These are phyloP conservation scores for Drosophila putrida DNA, from an alignment of 2,888 invertebrate genomes.

Conservation along the genomic window DNA sequence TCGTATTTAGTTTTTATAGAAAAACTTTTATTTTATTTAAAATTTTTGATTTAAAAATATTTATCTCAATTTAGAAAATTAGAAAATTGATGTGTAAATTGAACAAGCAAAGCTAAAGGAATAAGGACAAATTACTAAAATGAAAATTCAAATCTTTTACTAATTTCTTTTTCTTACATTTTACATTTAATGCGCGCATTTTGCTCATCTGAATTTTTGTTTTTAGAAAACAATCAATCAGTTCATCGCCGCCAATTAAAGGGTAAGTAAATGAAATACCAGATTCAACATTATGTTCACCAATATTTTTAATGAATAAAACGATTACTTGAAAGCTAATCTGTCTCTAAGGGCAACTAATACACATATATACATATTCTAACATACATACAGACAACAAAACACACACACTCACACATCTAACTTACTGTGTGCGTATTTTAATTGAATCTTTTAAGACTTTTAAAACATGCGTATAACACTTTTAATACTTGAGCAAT, in stretches of 20 bases:
- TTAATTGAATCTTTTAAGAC: constrained; percentile 1
- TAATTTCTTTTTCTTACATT: constrained; percentile 81
- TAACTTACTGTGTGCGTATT: constrained; percentile 2
- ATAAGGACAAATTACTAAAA: constrained; percentile 14
- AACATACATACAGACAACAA: constrained; percentile 9
- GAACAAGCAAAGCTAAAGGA: constrained; percentile 1
- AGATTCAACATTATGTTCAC: constrained; percentile 28
- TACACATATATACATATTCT: neutral
- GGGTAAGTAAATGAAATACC: constrained; percentile 63
- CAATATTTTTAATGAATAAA: constrained; percentile 30
- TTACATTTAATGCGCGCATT: constrained; percentile 74
- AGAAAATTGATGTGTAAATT: constrained; percentile 1
- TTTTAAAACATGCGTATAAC: constrained; percentile 18
- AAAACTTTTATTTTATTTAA: constrained; percentile 9
- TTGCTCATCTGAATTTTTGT: constrained; percentile 74
- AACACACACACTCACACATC: neutral
- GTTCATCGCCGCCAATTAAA: constrained; percentile 76
- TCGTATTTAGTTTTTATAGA: constrained; percentile 32
- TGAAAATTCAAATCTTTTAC: constrained; percentile 56
- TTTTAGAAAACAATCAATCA: constrained; percentile 81
- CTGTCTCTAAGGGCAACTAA: constrained; percentile 31
- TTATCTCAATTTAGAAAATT: constrained; percentile 14
- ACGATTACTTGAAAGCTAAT: constrained; percentile 10
- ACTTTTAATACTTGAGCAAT: constrained; percentile 39
- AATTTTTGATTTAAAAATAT: constrained; percentile 20